Conservation (phyloP, 2,113 vertebrate species). For the Turdus rufiventris region DNA sequence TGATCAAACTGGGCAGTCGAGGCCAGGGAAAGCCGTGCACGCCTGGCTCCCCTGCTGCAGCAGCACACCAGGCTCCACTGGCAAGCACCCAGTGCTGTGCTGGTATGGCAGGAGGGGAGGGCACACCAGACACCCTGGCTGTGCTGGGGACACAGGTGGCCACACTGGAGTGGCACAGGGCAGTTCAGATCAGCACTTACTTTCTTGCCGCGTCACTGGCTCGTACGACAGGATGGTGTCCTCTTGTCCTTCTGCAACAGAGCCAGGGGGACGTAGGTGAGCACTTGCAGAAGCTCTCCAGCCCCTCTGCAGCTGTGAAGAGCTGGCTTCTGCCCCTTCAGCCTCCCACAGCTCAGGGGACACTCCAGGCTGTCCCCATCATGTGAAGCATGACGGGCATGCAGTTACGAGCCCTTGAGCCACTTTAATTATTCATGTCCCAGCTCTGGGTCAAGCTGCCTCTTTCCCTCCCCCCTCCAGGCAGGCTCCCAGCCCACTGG, state of each 20-base stretch:
- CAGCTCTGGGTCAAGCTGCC: background rate
- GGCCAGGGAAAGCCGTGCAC: background rate
- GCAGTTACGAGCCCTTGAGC: background rate
- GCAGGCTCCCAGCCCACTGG: fast-evolving
- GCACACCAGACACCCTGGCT: fast-evolving
- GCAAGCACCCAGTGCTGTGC: fast-evolving
- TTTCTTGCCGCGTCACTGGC: conserved; percentile 96
- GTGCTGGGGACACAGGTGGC: background rate
- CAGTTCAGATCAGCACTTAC: conserved; percentile 76
- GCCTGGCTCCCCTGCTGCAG: background rate
- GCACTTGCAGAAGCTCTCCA: background rate
- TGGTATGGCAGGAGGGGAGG: background rate
- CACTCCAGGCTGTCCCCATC: background rate
- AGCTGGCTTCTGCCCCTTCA: background rate
- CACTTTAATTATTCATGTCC: background rate
- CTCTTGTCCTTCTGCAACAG: conserved; percentile 92
- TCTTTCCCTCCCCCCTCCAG: background rate
- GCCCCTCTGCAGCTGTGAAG: background rate
- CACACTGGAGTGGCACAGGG: fast-evolving
- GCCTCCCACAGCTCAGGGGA: background rate
- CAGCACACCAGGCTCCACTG: background rate
- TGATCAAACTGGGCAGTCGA: background rate
- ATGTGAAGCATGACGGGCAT: background rate
- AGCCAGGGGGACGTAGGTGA: conserved; percentile 22
- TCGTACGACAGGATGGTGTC: conserved; percentile 97